phyloP scores from a whole-genome alignment of 37 sponge, comb jelly and placozoan genomes.

The Hexactinellida sp. region DNA sequence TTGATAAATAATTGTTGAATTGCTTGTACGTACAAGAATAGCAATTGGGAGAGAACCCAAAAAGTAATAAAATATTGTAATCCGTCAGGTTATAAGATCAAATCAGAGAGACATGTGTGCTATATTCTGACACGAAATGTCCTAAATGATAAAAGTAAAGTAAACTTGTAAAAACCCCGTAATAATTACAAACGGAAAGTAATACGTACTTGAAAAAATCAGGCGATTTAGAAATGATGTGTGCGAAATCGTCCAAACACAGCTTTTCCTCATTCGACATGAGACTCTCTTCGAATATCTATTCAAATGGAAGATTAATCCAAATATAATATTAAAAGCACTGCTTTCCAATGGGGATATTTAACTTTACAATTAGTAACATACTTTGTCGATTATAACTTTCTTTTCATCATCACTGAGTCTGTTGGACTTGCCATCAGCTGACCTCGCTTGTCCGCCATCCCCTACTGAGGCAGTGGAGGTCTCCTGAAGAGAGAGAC shows the following conservation, averaged over 20 bases:
- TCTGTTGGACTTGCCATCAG: neutral
- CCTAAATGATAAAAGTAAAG: neutral
- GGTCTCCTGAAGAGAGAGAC: neutral
- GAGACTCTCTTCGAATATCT: conserved; percentile 5
- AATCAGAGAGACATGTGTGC: too few relatives aligned
- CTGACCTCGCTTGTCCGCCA: neutral
- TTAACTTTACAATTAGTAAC: neutral
- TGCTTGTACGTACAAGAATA: too few relatives aligned
- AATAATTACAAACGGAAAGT: too few relatives aligned
- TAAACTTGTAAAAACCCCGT: too few relatives aligned
- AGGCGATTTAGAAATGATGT: conserved; percentile 11
- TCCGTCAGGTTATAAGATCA: neutral
- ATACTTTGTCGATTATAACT: neutral
- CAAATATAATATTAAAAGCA: neutral
- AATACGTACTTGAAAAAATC: conserved; percentile 5
- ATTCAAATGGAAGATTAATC: neutral
- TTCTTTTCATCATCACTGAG: neutral
- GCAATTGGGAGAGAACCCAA: neutral
- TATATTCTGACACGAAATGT: conserved; percentile 12
- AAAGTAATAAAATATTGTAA: neutral
- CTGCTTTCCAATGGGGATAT: too few relatives aligned
- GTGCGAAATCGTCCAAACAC: conserved; percentile 11
- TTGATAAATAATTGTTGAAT: too few relatives aligned
- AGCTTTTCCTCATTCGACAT: conserved; percentile 11
- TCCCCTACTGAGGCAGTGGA: neutral